Base-by-base conservation (phyloP, 1,140 invertebrate species). In the Sinella curviseta region DNA sequence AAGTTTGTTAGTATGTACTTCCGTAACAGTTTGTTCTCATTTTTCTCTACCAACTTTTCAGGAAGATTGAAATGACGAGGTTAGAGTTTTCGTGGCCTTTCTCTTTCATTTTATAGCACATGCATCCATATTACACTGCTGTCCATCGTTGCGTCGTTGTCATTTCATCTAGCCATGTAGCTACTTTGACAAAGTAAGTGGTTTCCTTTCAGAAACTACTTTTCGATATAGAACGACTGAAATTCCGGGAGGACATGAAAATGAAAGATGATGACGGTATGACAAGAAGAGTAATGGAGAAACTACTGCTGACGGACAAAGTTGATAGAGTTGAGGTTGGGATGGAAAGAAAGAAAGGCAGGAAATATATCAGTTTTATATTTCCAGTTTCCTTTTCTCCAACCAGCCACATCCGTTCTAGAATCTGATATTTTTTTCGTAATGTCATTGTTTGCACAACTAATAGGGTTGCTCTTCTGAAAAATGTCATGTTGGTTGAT, bases 261-360 rank as follows among this genome's bases (percentile, higher is more conserved):
- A 33, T 31, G 65, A 70, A 30, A 31, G 31, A 70, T 70, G 65
- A 70, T 70, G 31, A 70, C 65, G 31, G 8, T 70, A 70, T 70
- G 65, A 70, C 65, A 70, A 70, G 65, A 14, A 70, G 31, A 70
- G 28, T 70, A 70, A 70, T 70, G 65, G 30, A 24, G 65, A 70
- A 70, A 33, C 3, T n/a, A n/a, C n/a, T n/a, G 39, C 39, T 48
- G 20, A 48, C 8, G 20, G 20, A 48, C 20, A 48, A 20, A 48
- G 39, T n/a, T n/a, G n/a, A n/a, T n/a, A n/a, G n/a, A n/a, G n/a
- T n/a, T n/a, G 31, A 70, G 31, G 8, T 70, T 70, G 28, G 31
- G 8, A 70, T 31, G 24, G 65, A 70, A n/a, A 31, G 28, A 31
- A 31, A 30, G 31, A 31, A 31, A n/a, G 65, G 31, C 8, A 70